phyloP scores from a whole-genome alignment of 2,888 invertebrate species.

The Mesoligia furuncula region DNA sequence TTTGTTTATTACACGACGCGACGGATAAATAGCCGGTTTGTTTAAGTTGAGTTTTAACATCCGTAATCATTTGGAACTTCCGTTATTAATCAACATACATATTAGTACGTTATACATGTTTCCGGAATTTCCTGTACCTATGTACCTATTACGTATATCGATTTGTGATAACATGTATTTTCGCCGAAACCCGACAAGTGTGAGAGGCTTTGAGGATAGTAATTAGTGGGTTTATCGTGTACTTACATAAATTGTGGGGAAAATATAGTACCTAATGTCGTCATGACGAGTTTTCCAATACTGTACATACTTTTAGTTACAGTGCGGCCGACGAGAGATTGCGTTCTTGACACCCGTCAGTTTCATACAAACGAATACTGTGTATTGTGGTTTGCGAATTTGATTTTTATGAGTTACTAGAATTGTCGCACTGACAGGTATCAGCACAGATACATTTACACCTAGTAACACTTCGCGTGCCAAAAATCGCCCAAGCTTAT shows the following conservation, averaged over 20 bases:
- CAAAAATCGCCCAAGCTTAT: no score
- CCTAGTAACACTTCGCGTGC: no score
- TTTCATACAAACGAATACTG: no score
- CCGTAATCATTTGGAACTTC: constrained; percentile 14
- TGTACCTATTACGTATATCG: constrained; percentile 25
- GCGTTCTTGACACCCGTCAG: no score
- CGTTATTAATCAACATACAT: constrained; percentile 14
- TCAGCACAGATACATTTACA: no score
- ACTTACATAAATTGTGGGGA: constrained; percentile 33
- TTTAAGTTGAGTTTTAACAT: constrained; percentile 13
- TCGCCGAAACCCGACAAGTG: constrained; percentile 46
- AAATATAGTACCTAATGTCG: constrained; percentile 35
- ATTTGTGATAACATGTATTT: constrained; percentile 43
- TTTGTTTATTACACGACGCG: neutral
- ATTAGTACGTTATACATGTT: neutral
- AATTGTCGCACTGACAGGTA: no score
- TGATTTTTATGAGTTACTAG: no score
- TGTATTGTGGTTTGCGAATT: no score
- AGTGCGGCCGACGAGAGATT: no score
- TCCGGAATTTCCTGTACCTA: constrained; percentile 7
- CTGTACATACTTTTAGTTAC: no score
- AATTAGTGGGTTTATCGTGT: constrained; percentile 48
- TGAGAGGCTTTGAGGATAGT: constrained; percentile 52
- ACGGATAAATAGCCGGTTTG: neutral
- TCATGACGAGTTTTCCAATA: neutral